Percentiles rank a stretch among this genome's conserved stretches.
These are phyloP conservation scores for Sarcophaga peregrina DNA, from an alignment of 1,140 invertebrate species.

Conservation along the genomic window DNA sequence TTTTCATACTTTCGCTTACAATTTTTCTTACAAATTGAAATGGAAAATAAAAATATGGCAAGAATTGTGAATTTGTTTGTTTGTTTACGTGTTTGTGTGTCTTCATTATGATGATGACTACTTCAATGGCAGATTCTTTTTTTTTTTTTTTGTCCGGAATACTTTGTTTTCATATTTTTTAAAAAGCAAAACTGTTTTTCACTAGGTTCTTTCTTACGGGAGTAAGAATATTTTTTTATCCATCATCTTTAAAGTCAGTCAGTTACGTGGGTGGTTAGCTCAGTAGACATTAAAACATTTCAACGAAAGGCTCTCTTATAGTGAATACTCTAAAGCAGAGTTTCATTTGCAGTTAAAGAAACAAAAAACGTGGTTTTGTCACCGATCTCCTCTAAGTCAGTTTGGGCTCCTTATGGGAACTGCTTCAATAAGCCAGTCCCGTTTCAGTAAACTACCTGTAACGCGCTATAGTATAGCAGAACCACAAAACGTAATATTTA, in stretches of 20 bases:
- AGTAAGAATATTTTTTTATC: not conserved
- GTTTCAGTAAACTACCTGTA: too few relatives aligned
- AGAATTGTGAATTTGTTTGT: not conserved
- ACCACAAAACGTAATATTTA: too few relatives aligned
- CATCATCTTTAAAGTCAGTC: not conserved
- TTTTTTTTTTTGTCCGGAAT: not conserved
- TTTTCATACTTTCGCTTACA: constrained; percentile 4
- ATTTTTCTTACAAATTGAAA: constrained; percentile 15
- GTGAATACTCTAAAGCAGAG: too few relatives aligned
- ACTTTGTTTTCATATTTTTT: not conserved
- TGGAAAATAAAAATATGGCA: not conserved
- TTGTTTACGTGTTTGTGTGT: not conserved
- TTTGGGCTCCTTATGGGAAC: too few relatives aligned
- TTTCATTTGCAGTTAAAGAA: too few relatives aligned
- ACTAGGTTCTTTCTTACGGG: not conserved
- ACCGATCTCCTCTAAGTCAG: too few relatives aligned
- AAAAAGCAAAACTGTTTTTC: not conserved
- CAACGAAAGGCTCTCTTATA: too few relatives aligned
- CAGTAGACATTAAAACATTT: too few relatives aligned
- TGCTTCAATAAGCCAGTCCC: too few relatives aligned
- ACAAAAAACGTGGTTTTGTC: too few relatives aligned
- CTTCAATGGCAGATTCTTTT: not conserved
- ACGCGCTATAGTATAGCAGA: too few relatives aligned
- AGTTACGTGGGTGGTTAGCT: not conserved
- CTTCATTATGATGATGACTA: constrained; percentile 1